Base-by-base conservation (phyloP, 2,888 invertebrate species). In the Xanthostigma xanthostigma region DNA sequence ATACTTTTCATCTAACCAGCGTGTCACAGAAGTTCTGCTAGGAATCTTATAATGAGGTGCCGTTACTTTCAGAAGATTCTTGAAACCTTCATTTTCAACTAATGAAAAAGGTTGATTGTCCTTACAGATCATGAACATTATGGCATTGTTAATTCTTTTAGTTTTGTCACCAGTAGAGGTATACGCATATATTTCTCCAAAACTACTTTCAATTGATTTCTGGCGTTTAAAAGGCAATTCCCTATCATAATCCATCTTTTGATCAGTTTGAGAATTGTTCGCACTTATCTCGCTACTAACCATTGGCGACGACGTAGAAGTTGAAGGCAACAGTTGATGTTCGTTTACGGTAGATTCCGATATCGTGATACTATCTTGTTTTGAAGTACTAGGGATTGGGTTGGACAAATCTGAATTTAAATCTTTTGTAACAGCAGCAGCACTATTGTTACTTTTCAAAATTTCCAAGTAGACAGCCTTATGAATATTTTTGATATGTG, bases 21-120 rank as follows among this genome's bases (percentile, higher is more conserved):
- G 57, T 51, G 53, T 62, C 42, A 62, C 33, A 46, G 59, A 49
- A 1, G 56, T 56, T 50, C 54, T 58, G 46, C 57, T 57, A 33
- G 60, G 58, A 48, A 59, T 48, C 45, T 59, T 60, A 52, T 61
- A 61, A 14, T 59, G 58, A 53, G 60, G 60, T 17, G 53, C 59
- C 38, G 49, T 50, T 44, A 53, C 55, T 55, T 58, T 53, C 44
- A 56, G 50, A 12, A 61, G 53, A 58, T 57, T 57, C 39, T 49
- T 51, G 50, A 62, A 61, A 36, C 60, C 59, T 54, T 59, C 56
- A 57, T 62, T 62, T 53, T 59, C 59, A 42, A 59, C 58, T 42
- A 52, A 50, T n/a, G 39, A 50, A 41, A 57, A 56, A 44, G 56
- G 57, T 49, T 56, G 56, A 53, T 56, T 52, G 42, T 58, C 56